phyloP scores from a whole-genome alignment of 2,888 invertebrate species.

The Serripes groenlandicus region DNA sequence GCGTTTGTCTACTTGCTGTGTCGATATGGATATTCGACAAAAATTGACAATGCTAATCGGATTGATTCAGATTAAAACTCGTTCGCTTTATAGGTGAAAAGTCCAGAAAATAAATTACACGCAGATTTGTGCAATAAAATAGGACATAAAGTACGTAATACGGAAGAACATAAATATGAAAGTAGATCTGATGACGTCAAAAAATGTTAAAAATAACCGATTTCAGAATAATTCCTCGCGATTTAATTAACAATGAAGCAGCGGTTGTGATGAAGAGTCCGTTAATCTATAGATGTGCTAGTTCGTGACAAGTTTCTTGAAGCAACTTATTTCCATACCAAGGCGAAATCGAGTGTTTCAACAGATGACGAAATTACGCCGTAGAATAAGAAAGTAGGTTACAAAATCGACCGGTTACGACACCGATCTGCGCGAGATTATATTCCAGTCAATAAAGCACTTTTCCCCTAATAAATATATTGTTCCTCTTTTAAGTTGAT shows the following conservation, averaged over 20 bases:
- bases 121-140: slow-evolving; percentile 22
- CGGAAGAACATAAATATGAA: slow-evolving; percentile 20
- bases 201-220: slow-evolving; percentile 9
- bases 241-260: slow-evolving; percentile 2
- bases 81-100: no score
- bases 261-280: slow-evolving; percentile 38
- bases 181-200: slow-evolving; percentile 26
- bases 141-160: slow-evolving; percentile 7
- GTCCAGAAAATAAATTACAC: neutral
- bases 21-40: slow-evolving; percentile 47
- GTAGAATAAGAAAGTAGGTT: slow-evolving; percentile 61
- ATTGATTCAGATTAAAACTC: no score
- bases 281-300: slow-evolving; percentile 58
- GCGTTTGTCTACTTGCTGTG: slow-evolving; percentile 35
- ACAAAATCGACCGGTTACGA: slow-evolving; percentile 59
- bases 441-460: slow-evolving; percentile 12
- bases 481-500: neutral
- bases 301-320: slow-evolving; percentile 53
- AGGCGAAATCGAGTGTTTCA: slow-evolving; percentile 72
- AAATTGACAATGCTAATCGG: no score
- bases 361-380: slow-evolving; percentile 73
- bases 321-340: slow-evolving; percentile 62
- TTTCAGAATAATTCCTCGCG: slow-evolving; percentile 4
- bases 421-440: slow-evolving; percentile 14
- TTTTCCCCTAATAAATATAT: neutral